These are phyloP conservation scores for Heliconius congener DNA, from an alignment of 1,140 invertebrate species.

Conservation along the genomic window DNA sequence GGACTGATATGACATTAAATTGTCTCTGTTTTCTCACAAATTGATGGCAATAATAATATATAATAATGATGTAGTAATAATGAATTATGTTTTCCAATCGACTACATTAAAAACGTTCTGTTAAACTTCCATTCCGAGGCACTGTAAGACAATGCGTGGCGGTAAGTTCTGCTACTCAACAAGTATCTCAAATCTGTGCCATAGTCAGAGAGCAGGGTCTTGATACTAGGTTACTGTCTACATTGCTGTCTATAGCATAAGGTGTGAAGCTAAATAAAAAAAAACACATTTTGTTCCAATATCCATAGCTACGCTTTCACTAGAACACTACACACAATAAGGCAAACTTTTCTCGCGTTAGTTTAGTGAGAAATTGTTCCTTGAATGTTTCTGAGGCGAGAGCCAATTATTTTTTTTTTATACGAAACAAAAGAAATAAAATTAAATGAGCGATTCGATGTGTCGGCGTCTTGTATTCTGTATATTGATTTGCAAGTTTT, in stretches of 20 bases:
- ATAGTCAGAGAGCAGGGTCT: too few species aligned
- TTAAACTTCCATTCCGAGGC: too few species aligned
- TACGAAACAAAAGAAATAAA: slow-evolving; percentile 42
- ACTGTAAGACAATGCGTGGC: too few species aligned
- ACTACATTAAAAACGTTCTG: too few species aligned
- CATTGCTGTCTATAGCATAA: too few species aligned
- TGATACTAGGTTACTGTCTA: too few species aligned
- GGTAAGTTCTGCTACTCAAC: too few species aligned
- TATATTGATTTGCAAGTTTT: slow-evolving; percentile 22
- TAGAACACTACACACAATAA: slow-evolving; percentile 34
- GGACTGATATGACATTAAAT: background rate
- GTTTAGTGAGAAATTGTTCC: slow-evolving; percentile 55
- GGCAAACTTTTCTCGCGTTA: slow-evolving; percentile 50
- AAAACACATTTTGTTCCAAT: background rate
- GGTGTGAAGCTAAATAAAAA: background rate
- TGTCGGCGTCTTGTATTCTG: slow-evolving; percentile 8
- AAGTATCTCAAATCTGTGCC: too few species aligned
- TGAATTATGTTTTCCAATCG: too few species aligned
- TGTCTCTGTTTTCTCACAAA: too few species aligned
- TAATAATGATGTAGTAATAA: too few species aligned
- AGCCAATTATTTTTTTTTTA: slow-evolving; percentile 52
- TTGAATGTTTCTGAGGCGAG: slow-evolving; percentile 46
- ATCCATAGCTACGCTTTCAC: background rate
- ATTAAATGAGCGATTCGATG: slow-evolving; percentile 27
- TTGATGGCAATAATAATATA: too few species aligned